Evolutionary conservation across 1,140 invertebrate species (phyloP), one percentile per base, ranked within the genome.

Genomic region (Drosophila bipectinata): DNA sequence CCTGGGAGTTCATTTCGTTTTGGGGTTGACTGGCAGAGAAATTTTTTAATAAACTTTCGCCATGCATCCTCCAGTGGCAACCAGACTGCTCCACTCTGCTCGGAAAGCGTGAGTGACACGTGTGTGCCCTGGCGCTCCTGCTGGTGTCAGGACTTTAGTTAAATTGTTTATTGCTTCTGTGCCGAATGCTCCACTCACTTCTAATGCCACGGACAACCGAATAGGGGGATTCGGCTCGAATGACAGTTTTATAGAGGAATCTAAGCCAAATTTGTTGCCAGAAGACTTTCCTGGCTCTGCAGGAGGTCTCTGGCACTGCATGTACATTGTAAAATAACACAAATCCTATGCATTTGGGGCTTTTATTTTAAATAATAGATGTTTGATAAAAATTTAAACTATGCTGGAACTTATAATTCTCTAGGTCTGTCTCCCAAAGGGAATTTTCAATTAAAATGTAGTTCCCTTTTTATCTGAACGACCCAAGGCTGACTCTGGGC

Each of bases 31-130:
- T 37, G 67, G 30, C 55, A 15, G 37, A 9, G 47, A 60, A 67
- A 72, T 60, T 72, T 47, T 72, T 60, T 72, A 72, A 72, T 72
- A 72, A 53, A 72, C 67, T 72, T 39, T 32, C 32, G 47, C 37
- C 26, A 21, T 18, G 34, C 10, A 14, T 28, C 30, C 28, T 18
- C 10, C 12, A 2, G 51, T 14, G 49, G 18, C 67, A 57, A 6
- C 24, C 18, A 26, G 34, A 18, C 15, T 47, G 15, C 6, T 34
- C 39, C 44, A 34, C 45, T 41, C 51, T 59, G 18, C 26, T 49
- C 4, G 54, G 10, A 14, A 7, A 44, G 15, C n/a, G 28, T 56
- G 52, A 60, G 34, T 54, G 73, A 41, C 53, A 49, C 48, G 39
- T 41, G 57, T 61, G 67, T 37, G 49, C 68, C 21, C 48, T 34